Evolutionary conservation across 2,888 invertebrate genomes (phyloP).

Genomic region (Leistus spinibarbis): DNA sequence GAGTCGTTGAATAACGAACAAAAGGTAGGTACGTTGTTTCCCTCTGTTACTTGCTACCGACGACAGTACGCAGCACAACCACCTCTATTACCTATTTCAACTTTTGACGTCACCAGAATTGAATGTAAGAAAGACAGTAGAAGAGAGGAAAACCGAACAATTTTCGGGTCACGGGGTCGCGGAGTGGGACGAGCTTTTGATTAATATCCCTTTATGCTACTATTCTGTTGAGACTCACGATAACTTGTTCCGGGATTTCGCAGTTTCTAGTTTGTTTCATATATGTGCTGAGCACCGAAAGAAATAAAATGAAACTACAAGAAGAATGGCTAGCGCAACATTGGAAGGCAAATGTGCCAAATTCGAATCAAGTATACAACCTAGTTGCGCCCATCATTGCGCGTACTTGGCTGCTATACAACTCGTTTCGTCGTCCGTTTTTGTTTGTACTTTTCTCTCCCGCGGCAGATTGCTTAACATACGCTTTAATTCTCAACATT

Average conservation of each 20-base stretch:
- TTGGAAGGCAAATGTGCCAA: background rate
- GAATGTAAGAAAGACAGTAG: conserved; percentile 31
- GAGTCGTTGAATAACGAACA: background rate
- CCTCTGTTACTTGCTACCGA: background rate
- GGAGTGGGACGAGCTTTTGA: conserved; percentile 43
- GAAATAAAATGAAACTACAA: background rate
- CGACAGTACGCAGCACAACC: conserved; percentile 1
- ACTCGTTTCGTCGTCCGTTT: background rate
- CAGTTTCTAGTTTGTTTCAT: background rate
- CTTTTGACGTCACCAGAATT: conserved; percentile 4
- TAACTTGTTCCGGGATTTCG: conserved; percentile 40
- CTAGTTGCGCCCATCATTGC: background rate
- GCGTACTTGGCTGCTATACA: background rate
- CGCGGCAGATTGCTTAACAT: conserved; percentile 24
- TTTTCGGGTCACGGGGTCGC: conserved; percentile 3
- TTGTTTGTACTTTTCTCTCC: conserved; percentile 9
- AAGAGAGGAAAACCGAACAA: conserved; percentile 27
- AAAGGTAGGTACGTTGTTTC: background rate
- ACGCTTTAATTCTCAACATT: conserved; percentile 14
- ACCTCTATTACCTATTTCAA: background rate
- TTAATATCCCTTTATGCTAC: conserved; percentile 45
- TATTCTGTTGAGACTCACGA: conserved; percentile 45
- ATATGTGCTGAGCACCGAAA: background rate
- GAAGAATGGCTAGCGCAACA: background rate
- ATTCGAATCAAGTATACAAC: background rate